A percentile compares a stretch with the other conserved stretches of the same genome.
phyloP scores from a whole-genome alignment of 1,140 invertebrate species.

The Polyergus mexicanus region DNA sequence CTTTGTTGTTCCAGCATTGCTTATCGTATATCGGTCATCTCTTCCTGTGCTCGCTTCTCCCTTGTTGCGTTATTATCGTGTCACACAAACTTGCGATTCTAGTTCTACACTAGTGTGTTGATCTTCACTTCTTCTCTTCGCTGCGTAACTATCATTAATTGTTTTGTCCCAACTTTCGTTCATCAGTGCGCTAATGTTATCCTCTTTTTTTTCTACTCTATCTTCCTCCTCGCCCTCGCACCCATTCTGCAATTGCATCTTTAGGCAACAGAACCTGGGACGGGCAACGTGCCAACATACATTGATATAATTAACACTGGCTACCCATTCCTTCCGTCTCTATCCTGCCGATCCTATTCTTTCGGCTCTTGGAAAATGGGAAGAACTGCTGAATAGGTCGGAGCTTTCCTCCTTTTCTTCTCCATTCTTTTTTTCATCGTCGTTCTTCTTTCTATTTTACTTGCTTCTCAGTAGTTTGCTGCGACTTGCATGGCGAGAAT shows the following conservation, averaged over 20 bases:
- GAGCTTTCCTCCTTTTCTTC: slow-evolving; percentile 14
- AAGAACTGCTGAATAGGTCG: slow-evolving; percentile 39
- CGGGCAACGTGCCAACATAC: slow-evolving; percentile 78
- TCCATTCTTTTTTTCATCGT: neutral
- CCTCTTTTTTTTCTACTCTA: slow-evolving; percentile 3
- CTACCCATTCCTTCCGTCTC: slow-evolving; percentile 48
- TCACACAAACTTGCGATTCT: neutral
- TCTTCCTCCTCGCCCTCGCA: neutral
- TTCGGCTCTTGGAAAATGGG: slow-evolving; percentile 19
- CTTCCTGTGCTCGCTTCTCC: neutral
- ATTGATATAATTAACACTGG: slow-evolving; percentile 80
- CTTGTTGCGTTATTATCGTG: neutral
- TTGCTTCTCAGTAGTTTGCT: slow-evolving; percentile 23
- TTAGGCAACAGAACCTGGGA: slow-evolving; percentile 22
- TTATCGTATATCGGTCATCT: neutral
- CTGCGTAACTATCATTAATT: neutral
- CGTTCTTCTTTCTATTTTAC: slow-evolving; percentile 25
- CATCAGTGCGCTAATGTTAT: slow-evolving; percentile 3
- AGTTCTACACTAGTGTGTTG: neutral
- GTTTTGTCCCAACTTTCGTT: slow-evolving; percentile 7
- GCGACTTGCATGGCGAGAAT: slow-evolving; percentile 17
- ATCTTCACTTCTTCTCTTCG: slow-evolving; percentile 28
- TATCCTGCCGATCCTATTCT: slow-evolving; percentile 9
- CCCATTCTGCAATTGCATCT: slow-evolving; percentile 10
- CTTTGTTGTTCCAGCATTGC: neutral